Base-by-base conservation (phyloP, 2,888 invertebrate species). In the Norana najaformis region DNA sequence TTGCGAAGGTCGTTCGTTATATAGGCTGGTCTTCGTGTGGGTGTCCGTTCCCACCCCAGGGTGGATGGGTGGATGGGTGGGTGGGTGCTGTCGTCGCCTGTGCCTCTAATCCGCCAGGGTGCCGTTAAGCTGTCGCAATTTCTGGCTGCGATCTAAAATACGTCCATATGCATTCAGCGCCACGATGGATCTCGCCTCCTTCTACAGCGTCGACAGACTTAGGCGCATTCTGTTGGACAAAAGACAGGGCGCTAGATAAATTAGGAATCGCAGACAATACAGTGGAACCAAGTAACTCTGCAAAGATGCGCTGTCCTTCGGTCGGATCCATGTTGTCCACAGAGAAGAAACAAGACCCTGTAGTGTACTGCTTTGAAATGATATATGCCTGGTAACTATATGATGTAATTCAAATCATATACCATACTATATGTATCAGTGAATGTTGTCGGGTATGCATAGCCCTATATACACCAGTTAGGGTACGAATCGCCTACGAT, bases 51-150 rank as follows among this genome's bases (percentile, higher is more conserved):
- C 23, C 23, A 47, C 23, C 23, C 3, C 20, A 4, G 2, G 47
- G 8, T 47, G 47, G 23, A 47, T 20, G 2, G 47, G 23, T 16
- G 6, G 23, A 53, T 53, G 53, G 30, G 6, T 47, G 69, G 30
- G 69, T 69, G 69, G 30, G 11, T 69, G 30, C 69, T 69, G 69
- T 69, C 69, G 69, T 69, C 69, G 69, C 8, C 69, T 16, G 30
- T 69, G 30, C 69, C 6, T 8, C 8, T 69, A 69, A 69, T 69
- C 69, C 69, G 30, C 69, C n/a, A n/a, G 69, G 69, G 69, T n/a
- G 69, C n/a, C 69, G 69, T 69, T 69, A 69, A 69, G 69, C 69
- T 69, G 69, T 69, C 69, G 69, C 69, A 30, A n/a, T 69, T 69
- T 69, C 69, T 69, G 69, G 69, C 69, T 69, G 69, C 69, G 16